Evolutionary conservation across 2,113 vertebrate genomes (phyloP), one percentile per base, ranked within the genome.

Genomic region (Epinephelus cyanopodus): DNA sequence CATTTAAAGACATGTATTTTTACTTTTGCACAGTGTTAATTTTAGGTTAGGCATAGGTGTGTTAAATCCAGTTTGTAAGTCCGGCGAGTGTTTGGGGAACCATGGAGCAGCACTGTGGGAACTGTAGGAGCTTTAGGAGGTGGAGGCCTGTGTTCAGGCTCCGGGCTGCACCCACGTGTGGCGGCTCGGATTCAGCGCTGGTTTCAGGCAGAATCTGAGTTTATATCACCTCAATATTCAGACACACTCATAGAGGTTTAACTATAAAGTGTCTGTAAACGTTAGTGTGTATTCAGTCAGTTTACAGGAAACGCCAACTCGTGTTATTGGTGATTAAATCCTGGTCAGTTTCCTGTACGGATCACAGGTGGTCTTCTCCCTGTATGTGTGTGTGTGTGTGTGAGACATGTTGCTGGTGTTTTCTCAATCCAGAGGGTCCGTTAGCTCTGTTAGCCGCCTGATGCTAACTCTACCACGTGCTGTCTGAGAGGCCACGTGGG

Each of bases 401-500:
- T 39, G 3, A 5, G 9, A 2, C 48, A 37, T 37, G 33, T 37
- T 8, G 6, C 45, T 53, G 2, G 1, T 21, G 17, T 19, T 33
- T 33, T 3, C 0, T 2, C 9, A 19, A 12, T n/a, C 23, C 1
- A 10, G 0, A 5, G 5, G 73, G 70, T 77, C 83, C 67, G 50
- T 66, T 86, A 81, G 81, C 75, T 58, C 13, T 5, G 2, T 76
- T 90, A 88, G 84, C 89, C 2, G 8, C n/a, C 5, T 8, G 21
- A 50, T 68, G 86, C 80, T 89, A 85, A 65, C 65, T 29, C 29
- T 19, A 14, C 70, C 84, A 89, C 88, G 77, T 85, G 86, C 39
- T n/a, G 42, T 0, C 0, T 2, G 2, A 61, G 39, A 8, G 54
- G 27, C 50, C 89, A 88, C 83, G 85, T 89, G 90, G 72, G 45